A percentile compares a stretch with the other conserved stretches of the same genome.
Evolutionary conservation across 1,140 invertebrate species (phyloP).

Genomic region (Spodoptera frugiperda): DNA sequence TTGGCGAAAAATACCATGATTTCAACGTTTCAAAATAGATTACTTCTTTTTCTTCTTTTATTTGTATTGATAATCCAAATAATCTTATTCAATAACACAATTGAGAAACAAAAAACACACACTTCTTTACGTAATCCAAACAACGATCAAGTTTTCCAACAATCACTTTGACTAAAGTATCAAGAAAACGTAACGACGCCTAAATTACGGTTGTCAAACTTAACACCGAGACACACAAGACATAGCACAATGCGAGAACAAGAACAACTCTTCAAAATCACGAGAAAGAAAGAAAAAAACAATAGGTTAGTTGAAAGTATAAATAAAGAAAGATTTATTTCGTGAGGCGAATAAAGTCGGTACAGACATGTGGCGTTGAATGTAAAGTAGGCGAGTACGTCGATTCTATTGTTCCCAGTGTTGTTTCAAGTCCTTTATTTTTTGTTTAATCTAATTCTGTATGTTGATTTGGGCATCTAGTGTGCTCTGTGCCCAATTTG

Average conservation of each 20-base stretch:
- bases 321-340: slow-evolving; percentile 63
- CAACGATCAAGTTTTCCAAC: neutral
- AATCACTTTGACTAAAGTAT: neutral
- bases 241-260: neutral
- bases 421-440: slow-evolving; percentile 32
- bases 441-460: slow-evolving; percentile 43
- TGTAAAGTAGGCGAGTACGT: slow-evolving; percentile 52
- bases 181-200: neutral
- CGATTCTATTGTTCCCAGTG: slow-evolving; percentile 42
- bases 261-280: slow-evolving; percentile 20
- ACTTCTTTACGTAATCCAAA: too few species aligned
- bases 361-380: slow-evolving; percentile 50
- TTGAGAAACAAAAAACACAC: too few species aligned
- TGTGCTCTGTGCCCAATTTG: neutral
- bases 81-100: too few species aligned
- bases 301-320: slow-evolving; percentile 59
- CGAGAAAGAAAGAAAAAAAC: slow-evolving; percentile 45
- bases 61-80: too few species aligned
- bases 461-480: slow-evolving; percentile 12
- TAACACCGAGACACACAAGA: slow-evolving; percentile 4
- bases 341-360: slow-evolving; percentile 55
- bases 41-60: too few species aligned
- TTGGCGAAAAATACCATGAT: too few species aligned
- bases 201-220: slow-evolving; percentile 20
- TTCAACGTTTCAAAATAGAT: too few species aligned